phyloP scores from a whole-genome alignment of 2,113 vertebrate genomes.

The Aphyosemion australe region DNA sequence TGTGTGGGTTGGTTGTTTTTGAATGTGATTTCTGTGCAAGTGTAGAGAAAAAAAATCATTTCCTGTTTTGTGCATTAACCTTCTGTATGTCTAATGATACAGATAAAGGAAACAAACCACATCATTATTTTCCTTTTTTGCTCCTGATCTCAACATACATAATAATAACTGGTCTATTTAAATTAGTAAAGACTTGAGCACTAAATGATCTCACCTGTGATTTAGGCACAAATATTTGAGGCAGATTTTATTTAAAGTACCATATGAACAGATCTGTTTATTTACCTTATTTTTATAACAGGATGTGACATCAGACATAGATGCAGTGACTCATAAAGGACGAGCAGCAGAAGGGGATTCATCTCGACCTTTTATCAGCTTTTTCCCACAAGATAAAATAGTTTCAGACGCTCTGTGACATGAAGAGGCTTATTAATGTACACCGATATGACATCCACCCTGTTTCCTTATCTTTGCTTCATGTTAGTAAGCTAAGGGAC shows the following conservation, averaged over 20 bases:
- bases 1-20: slow-evolving; percentile 13
- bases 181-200: too few species aligned
- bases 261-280: too few species aligned
- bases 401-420: neutral
- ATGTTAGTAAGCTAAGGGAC: neutral
- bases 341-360: neutral
- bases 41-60: slow-evolving; percentile 14
- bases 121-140: slow-evolving; percentile 12
- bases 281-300: too few species aligned
- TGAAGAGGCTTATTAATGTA: too few species aligned
- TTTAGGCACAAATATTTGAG: neutral
- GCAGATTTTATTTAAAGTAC: too few species aligned
- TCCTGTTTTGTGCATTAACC: slow-evolving; percentile 26
- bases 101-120: neutral
- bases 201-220: too few species aligned
- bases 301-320: too few species aligned
- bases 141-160: slow-evolving; percentile 7
- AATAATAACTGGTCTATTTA: neutral
- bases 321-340: too few species aligned
- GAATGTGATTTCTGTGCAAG: slow-evolving; percentile 9
- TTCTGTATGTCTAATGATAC: slow-evolving; percentile 24
- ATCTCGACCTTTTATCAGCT: neutral
- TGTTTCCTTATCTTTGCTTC: neutral
- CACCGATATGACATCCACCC: too few species aligned
- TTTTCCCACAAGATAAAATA: neutral